A percentile compares a stretch with the other conserved stretches of the same genome.
phyloP scores from a whole-genome alignment of 2,797 vertebrate genomes.

The Salarias fasciatus region DNA sequence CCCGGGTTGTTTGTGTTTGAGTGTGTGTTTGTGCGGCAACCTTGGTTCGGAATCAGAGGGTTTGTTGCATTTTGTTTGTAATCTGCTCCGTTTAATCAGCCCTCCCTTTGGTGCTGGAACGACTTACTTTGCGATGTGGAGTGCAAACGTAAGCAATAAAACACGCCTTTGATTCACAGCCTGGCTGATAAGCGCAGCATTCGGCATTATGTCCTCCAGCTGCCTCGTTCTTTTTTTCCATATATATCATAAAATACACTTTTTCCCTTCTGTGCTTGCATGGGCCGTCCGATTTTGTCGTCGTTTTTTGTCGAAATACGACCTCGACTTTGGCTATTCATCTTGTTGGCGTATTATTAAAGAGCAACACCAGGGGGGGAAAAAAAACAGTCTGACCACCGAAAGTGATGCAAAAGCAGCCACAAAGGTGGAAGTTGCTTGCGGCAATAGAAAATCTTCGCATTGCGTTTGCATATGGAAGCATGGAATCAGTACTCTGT shows the following conservation, averaged over 20 bases:
- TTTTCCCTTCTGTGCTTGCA: no score
- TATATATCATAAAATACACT: background rate
- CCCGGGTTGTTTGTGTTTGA: slow-evolving; percentile 1
- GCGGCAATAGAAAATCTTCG: no score
- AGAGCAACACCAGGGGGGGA: no score
- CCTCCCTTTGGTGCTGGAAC: slow-evolving; percentile 17
- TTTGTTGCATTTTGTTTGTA: slow-evolving; percentile 26
- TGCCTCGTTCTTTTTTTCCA: slow-evolving; percentile 18
- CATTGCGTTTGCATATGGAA: no score
- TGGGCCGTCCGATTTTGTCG: no score
- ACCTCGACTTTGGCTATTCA: no score
- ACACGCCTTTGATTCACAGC: slow-evolving; percentile 16
- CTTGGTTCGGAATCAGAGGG: slow-evolving; percentile 33
- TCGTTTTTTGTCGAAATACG: no score
- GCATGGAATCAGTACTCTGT: no score
- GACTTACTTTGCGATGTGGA: slow-evolving; percentile 10
- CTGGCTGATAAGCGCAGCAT: slow-evolving; percentile 26
- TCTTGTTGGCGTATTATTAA: no score
- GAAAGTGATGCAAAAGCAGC: no score
- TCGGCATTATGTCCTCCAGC: slow-evolving; percentile 27
- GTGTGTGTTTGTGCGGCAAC: background rate
- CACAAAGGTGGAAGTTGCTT: no score
- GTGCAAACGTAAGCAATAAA: slow-evolving; percentile 14
- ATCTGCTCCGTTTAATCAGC: slow-evolving; percentile 39
- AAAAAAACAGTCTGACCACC: no score